A percentile compares a stretch with the other conserved stretches of the same genome.
phyloP scores from a whole-genome alignment of 2,888 invertebrate genomes.

The Diachrysia chrysitis region DNA sequence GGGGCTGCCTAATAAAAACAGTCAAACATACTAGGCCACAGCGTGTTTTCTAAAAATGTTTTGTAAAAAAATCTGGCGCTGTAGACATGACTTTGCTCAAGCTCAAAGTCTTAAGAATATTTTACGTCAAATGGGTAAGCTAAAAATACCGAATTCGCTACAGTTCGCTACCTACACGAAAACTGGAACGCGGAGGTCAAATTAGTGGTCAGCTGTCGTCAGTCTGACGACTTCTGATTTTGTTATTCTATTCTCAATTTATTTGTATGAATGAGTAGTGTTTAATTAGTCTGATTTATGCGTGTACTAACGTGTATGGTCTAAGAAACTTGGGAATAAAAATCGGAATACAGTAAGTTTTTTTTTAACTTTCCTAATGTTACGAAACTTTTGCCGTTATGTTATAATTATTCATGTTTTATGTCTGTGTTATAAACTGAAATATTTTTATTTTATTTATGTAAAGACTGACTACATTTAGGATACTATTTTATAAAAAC shows the following conservation, averaged over 20 bases:
- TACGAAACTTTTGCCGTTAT: constrained; percentile 26
- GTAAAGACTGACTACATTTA: background rate
- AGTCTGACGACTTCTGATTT: constrained; percentile 14
- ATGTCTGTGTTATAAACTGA: background rate
- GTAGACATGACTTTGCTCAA: too few species aligned
- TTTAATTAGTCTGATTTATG: background rate
- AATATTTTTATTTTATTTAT: background rate
- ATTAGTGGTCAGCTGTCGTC: constrained; percentile 11
- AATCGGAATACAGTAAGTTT: constrained; percentile 30
- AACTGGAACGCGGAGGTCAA: background rate
- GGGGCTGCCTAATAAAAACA: too few species aligned
- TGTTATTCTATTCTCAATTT: constrained; percentile 4
- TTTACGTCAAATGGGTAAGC: background rate
- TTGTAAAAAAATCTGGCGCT: too few species aligned
- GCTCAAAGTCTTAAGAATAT: background rate
- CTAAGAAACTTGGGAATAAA: constrained; percentile 9
- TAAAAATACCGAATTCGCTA: background rate
- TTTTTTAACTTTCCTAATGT: constrained; percentile 23
- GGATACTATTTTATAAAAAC: background rate
- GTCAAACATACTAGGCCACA: too few species aligned
- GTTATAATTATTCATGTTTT: background rate
- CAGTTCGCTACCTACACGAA: too few species aligned
- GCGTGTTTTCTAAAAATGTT: too few species aligned
- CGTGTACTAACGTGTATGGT: constrained; percentile 10
- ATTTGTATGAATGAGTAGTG: constrained; percentile 9